Evolutionary conservation across 2,797 vertebrate species (phyloP).

Genomic region (Anas georgica): DNA sequence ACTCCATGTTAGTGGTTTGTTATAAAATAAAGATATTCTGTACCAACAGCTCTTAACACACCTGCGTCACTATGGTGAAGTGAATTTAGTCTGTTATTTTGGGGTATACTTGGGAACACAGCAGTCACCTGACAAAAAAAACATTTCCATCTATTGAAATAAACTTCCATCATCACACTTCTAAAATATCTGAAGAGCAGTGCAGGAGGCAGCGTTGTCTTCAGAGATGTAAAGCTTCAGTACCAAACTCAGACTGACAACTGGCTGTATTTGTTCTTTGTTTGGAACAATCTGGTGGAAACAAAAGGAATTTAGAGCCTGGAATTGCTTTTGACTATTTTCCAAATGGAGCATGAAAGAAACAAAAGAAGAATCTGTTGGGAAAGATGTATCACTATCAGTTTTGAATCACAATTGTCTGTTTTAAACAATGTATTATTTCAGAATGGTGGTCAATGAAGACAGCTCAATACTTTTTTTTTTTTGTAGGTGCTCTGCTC

Average conservation of each 20-base stretch:
- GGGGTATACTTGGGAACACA: neutral
- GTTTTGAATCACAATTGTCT: neutral
- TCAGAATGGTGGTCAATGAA: neutral
- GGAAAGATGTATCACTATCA: neutral
- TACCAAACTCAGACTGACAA: neutral
- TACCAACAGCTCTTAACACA: neutral
- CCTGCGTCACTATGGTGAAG: neutral
- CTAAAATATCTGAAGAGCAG: neutral
- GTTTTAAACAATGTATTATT: neutral
- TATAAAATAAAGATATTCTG: neutral
- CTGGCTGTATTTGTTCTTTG: neutral
- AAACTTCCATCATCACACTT: neutral
- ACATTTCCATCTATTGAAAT: neutral
- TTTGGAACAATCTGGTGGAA: neutral
- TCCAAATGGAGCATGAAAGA: constrained; percentile 3
- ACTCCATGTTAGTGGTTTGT: neutral
- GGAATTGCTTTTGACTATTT: constrained; percentile 30
- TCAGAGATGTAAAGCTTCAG: neutral
- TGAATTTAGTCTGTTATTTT: neutral
- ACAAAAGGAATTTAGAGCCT: neutral
- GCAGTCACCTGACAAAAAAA: neutral
- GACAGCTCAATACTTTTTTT: neutral
- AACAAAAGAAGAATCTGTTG: neutral
- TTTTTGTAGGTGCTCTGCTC: neutral
- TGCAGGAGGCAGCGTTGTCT: neutral